phyloP scores from a whole-genome alignment of 2,113 vertebrate genomes.

The human (Homo sapiens) region DNA sequence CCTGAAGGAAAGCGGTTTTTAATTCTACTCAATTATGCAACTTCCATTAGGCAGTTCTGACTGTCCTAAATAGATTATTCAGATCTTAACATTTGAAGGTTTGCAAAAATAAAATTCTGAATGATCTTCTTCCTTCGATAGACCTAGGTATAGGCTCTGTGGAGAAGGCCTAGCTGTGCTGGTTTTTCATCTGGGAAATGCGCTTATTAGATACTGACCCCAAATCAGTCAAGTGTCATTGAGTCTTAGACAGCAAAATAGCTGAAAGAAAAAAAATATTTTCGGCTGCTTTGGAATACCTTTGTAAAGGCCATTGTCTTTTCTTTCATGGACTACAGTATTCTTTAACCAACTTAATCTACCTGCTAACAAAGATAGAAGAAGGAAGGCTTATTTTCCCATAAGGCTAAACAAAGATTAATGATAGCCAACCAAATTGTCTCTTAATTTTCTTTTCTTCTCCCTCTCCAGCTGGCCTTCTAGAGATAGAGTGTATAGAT shows the following conservation, averaged over 20 bases:
- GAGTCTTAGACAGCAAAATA: slow-evolving; percentile 42
- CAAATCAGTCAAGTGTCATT: neutral
- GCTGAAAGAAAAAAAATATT: slow-evolving; percentile 28
- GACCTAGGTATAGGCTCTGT: neutral
- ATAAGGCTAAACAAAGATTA: slow-evolving; percentile 53
- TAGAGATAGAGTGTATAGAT: slow-evolving; percentile 13
- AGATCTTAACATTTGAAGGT: neutral
- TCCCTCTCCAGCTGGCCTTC: neutral
- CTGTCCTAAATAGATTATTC: slow-evolving; percentile 1
- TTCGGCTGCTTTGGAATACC: slow-evolving; percentile 23
- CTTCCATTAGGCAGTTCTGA: neutral
- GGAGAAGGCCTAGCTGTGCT: neutral
- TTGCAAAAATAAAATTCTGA: neutral
- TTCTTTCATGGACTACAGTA: neutral
- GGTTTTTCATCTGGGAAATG: neutral
- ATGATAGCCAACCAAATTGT: slow-evolving; percentile 20
- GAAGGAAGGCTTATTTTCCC: slow-evolving; percentile 36
- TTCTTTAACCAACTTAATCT: slow-evolving; percentile 55
- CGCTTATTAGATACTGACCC: slow-evolving; percentile 34
- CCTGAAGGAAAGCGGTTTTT: neutral
- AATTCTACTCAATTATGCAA: slow-evolving; percentile 28
- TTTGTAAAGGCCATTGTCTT: neutral
- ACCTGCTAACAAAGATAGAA: slow-evolving; percentile 29
- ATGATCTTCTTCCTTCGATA: neutral
- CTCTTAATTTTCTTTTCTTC: slow-evolving; percentile 62